Conservation (phyloP, 2,113 vertebrate species). For the Brachionichthys hirsutus region DNA sequence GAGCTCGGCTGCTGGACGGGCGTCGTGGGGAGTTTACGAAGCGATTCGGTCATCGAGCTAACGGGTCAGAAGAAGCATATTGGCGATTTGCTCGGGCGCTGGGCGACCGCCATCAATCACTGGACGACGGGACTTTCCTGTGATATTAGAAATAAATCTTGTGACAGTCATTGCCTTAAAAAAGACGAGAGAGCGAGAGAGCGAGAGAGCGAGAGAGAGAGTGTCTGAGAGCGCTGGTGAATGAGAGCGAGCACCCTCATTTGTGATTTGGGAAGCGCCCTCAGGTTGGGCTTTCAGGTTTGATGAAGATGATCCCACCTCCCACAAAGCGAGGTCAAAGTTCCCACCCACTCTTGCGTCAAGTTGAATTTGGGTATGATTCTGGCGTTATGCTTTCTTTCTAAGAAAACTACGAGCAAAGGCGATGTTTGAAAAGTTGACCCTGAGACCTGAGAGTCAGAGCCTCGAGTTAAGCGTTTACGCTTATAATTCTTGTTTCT, state of each 20-base stretch:
- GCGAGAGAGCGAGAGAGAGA: no score
- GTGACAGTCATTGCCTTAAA: neutral
- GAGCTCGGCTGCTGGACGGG: neutral
- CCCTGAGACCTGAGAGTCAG: neutral
- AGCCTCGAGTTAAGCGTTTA: no score
- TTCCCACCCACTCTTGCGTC: neutral
- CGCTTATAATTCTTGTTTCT: no score
- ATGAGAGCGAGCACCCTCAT: no score
- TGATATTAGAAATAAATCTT: neutral
- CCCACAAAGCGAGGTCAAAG: neutral
- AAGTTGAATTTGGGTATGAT: constrained; percentile 15
- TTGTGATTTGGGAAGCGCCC: neutral
- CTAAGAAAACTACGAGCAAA: accelerated
- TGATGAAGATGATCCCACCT: neutral
- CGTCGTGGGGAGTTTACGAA: neutral
- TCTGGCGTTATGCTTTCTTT: constrained; percentile 1
- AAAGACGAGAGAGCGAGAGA: no score
- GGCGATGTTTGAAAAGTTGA: neutral
- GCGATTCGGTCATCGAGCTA: neutral
- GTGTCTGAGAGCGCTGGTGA: no score
- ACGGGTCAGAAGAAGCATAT: neutral
- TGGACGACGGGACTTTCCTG: neutral
- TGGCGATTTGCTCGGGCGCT: neutral
- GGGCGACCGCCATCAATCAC: neutral
- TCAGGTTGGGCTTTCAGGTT: neutral